Evolutionary conservation across 2,888 invertebrate species (phyloP).

Genomic region (Rotaria magnacalcarata): DNA sequence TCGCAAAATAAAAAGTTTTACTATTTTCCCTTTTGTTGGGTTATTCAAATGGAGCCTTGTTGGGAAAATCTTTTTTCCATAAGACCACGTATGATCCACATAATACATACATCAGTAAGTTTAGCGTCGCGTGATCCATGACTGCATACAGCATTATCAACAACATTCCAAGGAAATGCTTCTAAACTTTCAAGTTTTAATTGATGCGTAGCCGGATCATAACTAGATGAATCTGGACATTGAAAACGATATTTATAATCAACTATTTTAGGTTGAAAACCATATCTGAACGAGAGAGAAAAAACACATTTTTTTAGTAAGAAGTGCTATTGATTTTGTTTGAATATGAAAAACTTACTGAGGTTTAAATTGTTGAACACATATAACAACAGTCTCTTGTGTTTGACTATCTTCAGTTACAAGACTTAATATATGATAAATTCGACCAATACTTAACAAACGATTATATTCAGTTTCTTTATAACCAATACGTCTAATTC

Average conservation of each 20-base stretch:
- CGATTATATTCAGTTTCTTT: background rate
- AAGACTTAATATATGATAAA: slow-evolving; percentile 34
- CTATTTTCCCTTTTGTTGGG: no score
- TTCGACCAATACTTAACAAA: slow-evolving; percentile 24
- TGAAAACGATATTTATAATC: slow-evolving; percentile 63
- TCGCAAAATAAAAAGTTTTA: no score
- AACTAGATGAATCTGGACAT: slow-evolving; percentile 55
- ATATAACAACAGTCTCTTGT: background rate
- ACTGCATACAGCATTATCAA: slow-evolving; percentile 36
- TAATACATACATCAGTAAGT: background rate
- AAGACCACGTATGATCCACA: background rate
- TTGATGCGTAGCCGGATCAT: slow-evolving; percentile 47
- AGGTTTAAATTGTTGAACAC: slow-evolving; percentile 35
- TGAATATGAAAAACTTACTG: background rate
- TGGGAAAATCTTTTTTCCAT: background rate
- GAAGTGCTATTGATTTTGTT: no score
- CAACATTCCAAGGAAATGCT: slow-evolving; percentile 41
- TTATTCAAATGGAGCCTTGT: background rate
- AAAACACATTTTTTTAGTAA: background rate
- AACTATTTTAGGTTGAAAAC: slow-evolving; percentile 66
- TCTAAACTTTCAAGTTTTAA: slow-evolving; percentile 37
- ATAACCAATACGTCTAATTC: background rate
- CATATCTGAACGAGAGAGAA: background rate
- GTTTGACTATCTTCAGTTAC: background rate
- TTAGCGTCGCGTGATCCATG: background rate